Evolutionary conservation across 2,113 vertebrate species (phyloP).

Genomic region (Melanocharis versteri): DNA sequence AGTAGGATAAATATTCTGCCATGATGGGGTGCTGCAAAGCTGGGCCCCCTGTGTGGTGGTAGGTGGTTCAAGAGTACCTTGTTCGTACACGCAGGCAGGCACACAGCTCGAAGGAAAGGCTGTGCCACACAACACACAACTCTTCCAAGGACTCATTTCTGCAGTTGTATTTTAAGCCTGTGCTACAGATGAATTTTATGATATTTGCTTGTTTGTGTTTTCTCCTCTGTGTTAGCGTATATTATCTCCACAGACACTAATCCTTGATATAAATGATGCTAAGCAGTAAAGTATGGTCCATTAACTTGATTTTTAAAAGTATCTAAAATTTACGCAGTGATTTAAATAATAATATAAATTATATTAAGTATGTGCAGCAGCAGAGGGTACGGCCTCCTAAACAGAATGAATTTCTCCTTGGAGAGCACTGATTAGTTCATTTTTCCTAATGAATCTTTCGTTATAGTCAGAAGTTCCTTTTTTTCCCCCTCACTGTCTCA

Average conservation of each 20-base stretch:
- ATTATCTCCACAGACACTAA: constrained; percentile 63
- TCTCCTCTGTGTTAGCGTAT: constrained; percentile 51
- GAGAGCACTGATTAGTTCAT: constrained; percentile 66
- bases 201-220: constrained; percentile 64
- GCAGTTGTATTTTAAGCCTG: background rate
- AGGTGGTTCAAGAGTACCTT: background rate
- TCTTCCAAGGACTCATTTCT: constrained; percentile 17
- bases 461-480: constrained; percentile 59
- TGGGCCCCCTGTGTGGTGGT: background rate
- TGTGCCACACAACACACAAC: background rate
- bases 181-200: background rate
- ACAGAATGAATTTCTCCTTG: constrained; percentile 66
- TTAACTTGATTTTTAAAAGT: constrained; percentile 70
- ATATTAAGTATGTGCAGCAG: constrained; percentile 62
- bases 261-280: constrained; percentile 69
- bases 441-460: constrained; percentile 71
- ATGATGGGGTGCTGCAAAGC: background rate
- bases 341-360: constrained; percentile 76
- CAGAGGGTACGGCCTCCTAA: constrained; percentile 62
- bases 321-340: constrained; percentile 69
- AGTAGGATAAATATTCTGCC: background rate
- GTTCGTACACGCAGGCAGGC: background rate
- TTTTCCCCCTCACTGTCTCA: constrained; percentile 38
- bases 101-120: background rate
- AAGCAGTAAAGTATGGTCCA: constrained; percentile 68